phyloP scores from a whole-genome alignment of 1,140 invertebrate species.

The Helicoverpa zea region DNA sequence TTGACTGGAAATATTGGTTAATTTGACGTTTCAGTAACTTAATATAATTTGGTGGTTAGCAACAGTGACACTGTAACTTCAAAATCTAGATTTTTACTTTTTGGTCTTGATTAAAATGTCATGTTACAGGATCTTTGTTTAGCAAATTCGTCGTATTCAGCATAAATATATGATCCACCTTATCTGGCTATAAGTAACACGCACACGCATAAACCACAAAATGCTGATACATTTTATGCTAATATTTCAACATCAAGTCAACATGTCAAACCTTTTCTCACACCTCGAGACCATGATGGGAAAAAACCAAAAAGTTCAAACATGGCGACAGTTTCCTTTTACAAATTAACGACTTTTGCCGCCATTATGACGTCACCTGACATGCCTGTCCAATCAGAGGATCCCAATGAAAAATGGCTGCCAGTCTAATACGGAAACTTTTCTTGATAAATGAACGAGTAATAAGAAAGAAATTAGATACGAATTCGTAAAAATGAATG shows the following conservation, averaged over 20 bases:
- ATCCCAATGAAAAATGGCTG: slow-evolving; percentile 44
- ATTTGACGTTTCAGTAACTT: background rate
- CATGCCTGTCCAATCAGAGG: slow-evolving; percentile 47
- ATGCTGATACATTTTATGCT: slow-evolving; percentile 18
- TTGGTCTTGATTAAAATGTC: background rate
- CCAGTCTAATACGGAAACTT: slow-evolving; percentile 27
- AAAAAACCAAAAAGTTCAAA: slow-evolving; percentile 27
- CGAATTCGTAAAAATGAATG: slow-evolving; percentile 34
- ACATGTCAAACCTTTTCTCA: slow-evolving; percentile 16
- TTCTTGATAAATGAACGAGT: slow-evolving; percentile 34
- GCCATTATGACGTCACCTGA: slow-evolving; percentile 47
- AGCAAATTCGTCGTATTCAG: too few relatives aligned
- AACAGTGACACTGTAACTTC: background rate
- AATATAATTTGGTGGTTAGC: background rate
- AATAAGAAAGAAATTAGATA: slow-evolving; percentile 37
- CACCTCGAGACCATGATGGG: slow-evolving; percentile 16
- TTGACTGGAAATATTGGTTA: slow-evolving; percentile 14
- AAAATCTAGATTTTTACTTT: too few relatives aligned
- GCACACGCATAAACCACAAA: slow-evolving; percentile 18
- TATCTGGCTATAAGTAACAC: slow-evolving; percentile 3
- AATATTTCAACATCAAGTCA: slow-evolving; percentile 37
- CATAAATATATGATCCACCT: background rate
- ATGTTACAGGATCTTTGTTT: too few relatives aligned
- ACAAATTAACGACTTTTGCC: slow-evolving; percentile 45
- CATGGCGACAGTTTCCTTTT: slow-evolving; percentile 24